A percentile compares a stretch with the other conserved stretches of the same genome.
Evolutionary conservation across 2,797 vertebrate species (phyloP).

Genomic region (Hafferia zeledoni): DNA sequence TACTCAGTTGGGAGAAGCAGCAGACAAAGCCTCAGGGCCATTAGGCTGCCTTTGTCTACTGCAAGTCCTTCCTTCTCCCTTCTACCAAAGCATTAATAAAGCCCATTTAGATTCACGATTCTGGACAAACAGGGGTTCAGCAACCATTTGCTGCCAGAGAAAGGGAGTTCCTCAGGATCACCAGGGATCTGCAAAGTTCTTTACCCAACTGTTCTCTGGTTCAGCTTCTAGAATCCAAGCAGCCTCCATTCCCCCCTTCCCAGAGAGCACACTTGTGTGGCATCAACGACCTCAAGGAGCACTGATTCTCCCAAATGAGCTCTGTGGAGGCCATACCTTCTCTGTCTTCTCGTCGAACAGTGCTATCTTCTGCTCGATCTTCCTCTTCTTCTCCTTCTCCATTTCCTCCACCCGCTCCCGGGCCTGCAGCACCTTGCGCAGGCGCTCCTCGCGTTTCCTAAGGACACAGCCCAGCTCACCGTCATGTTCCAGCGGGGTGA

Average conservation of each 20-base stretch:
- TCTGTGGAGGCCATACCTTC: conserved; percentile 76
- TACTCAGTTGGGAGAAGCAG: not conserved
- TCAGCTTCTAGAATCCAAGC: not conserved
- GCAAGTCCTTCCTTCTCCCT: not conserved
- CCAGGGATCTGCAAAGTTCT: not conserved
- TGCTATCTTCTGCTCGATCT: conserved; percentile 90
- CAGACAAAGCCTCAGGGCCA: not conserved
- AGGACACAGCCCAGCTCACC: not conserved
- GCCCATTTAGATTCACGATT: not conserved
- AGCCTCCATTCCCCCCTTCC: not conserved
- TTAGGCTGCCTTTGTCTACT: not conserved
- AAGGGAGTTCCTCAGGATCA: not conserved
- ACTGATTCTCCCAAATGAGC: not conserved
- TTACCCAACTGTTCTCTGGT: not conserved
- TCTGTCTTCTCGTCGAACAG: conserved; percentile 91
- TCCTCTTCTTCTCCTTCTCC: conserved; percentile 91
- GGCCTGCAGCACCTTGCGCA: conserved; percentile 87
- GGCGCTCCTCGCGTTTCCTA: conserved; percentile 92
- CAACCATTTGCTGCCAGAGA: not conserved
- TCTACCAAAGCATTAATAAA: not conserved
- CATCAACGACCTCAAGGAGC: fast-evolving
- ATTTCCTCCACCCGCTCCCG: conserved; percentile 89
- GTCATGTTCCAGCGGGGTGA: fast-evolving
- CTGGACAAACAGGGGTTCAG: not conserved
- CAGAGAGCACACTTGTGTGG: not conserved